These are phyloP conservation scores for Thera britannica DNA, from an alignment of 2,888 invertebrate genomes.

Conservation along the genomic window DNA sequence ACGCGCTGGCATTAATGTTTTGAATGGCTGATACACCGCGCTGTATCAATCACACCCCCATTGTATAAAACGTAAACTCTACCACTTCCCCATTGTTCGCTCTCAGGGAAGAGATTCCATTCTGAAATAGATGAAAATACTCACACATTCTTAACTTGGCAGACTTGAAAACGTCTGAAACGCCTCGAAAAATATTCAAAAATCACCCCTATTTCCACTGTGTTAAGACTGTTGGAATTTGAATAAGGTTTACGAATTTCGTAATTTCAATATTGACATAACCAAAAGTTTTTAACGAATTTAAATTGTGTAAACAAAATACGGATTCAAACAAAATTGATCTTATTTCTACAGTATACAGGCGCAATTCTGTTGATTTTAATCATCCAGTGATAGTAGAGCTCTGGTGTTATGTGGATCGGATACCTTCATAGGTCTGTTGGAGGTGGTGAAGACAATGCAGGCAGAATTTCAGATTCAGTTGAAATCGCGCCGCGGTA, in stretches of 20 bases:
- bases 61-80: constrained; percentile 29
- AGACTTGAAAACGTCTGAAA: constrained; percentile 37
- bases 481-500: constrained; percentile 53
- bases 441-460: constrained; percentile 39
- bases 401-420: constrained; percentile 3
- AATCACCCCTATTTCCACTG: constrained; percentile 9
- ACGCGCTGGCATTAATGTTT: background rate
- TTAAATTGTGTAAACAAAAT: constrained; percentile 24
- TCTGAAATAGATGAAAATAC: constrained; percentile 44
- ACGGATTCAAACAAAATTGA: constrained; percentile 7
- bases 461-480: constrained; percentile 60
- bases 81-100: constrained; percentile 34
- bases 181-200: constrained; percentile 6
- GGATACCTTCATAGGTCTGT: constrained; percentile 34
- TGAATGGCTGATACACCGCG: background rate
- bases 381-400: constrained; percentile 18
- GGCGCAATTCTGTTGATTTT: constrained; percentile 29
- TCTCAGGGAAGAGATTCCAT: constrained; percentile 32
- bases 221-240: constrained; percentile 12
- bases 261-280: constrained; percentile 39
- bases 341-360: constrained; percentile 18
- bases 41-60: constrained; percentile 9
- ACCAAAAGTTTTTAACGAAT: constrained; percentile 28
- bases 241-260: constrained; percentile 28
- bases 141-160: constrained; percentile 32